A percentile compares a stretch with the other conserved stretches of the same genome.
phyloP scores from a whole-genome alignment of 2,797 vertebrate genomes.

The Stomatorhinus walkeri region DNA sequence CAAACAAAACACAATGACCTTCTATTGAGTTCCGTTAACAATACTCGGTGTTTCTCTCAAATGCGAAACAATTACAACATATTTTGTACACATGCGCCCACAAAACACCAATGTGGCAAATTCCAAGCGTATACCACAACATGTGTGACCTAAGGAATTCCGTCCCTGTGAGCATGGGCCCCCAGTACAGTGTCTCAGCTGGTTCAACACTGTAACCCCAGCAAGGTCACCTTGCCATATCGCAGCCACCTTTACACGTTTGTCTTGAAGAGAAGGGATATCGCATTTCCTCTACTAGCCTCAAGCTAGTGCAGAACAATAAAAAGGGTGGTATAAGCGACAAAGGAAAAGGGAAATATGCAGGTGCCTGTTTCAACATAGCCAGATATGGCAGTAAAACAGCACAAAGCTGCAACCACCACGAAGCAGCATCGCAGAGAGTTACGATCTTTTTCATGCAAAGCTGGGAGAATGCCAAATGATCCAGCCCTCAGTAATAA shows the following conservation, averaged over 20 bases:
- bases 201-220: neutral
- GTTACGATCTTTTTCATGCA: neutral
- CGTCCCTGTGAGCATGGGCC: neutral
- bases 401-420: neutral
- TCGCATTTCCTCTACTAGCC: conserved; percentile 33
- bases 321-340: conserved; percentile 44
- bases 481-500: neutral
- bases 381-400: conserved; percentile 31
- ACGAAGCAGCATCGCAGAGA: conserved; percentile 26
- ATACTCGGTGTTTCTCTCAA: neutral
- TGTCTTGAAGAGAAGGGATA: conserved; percentile 3
- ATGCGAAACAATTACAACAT: neutral
- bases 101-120: neutral
- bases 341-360: conserved; percentile 38
- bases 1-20: neutral
- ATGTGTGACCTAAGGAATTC: neutral
- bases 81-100: neutral
- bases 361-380: conserved; percentile 42
- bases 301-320: conserved; percentile 38
- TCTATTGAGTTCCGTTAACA: neutral
- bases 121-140: neutral
- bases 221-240: neutral
- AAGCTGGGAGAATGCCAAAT: neutral
- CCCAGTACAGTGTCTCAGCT: neutral
- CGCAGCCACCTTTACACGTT: neutral